These are phyloP conservation scores for Planiliza haematocheilus DNA, from an alignment of 2,113 vertebrate species.

Conservation along the genomic window DNA sequence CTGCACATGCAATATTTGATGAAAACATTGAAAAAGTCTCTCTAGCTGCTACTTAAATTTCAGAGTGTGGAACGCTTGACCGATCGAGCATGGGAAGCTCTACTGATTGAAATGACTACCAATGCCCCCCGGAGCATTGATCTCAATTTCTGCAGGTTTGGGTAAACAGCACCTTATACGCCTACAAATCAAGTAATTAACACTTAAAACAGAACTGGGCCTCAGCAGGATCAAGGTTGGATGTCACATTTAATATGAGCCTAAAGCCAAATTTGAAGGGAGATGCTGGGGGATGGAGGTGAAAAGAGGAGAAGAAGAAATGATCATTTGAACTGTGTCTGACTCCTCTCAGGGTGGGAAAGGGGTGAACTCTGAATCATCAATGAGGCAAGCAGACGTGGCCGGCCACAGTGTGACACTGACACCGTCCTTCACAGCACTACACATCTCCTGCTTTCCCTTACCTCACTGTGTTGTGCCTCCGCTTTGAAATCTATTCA, in stretches of 20 bases:
- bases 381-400: slow-evolving; percentile 59
- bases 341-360: slow-evolving; percentile 43
- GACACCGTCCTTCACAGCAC: slow-evolving; percentile 23
- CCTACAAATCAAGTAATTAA: slow-evolving; percentile 85
- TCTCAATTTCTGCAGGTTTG: slow-evolving; percentile 78
- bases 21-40: slow-evolving; percentile 28
- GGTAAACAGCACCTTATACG: slow-evolving; percentile 80
- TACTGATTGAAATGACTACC: slow-evolving; percentile 76
- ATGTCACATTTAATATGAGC: slow-evolving; percentile 54
- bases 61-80: slow-evolving; percentile 48
- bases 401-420: slow-evolving; percentile 41
- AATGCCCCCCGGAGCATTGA: slow-evolving; percentile 77
- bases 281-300: slow-evolving; percentile 33
- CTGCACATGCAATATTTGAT: slow-evolving; percentile 36
- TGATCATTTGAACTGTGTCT: slow-evolving; percentile 59
- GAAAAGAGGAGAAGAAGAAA: slow-evolving; percentile 48
- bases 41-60: slow-evolving; percentile 71
- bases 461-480: not conserved
- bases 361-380: slow-evolving; percentile 50
- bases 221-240: slow-evolving; percentile 70
- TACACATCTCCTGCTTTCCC: not conserved
- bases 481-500: slow-evolving; percentile 29
- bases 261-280: slow-evolving; percentile 30
- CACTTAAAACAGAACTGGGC: slow-evolving; percentile 75
- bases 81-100: slow-evolving; percentile 54